Evolutionary conservation across 2,113 vertebrate genomes (phyloP).

Genomic region (Heterotis niloticus): DNA sequence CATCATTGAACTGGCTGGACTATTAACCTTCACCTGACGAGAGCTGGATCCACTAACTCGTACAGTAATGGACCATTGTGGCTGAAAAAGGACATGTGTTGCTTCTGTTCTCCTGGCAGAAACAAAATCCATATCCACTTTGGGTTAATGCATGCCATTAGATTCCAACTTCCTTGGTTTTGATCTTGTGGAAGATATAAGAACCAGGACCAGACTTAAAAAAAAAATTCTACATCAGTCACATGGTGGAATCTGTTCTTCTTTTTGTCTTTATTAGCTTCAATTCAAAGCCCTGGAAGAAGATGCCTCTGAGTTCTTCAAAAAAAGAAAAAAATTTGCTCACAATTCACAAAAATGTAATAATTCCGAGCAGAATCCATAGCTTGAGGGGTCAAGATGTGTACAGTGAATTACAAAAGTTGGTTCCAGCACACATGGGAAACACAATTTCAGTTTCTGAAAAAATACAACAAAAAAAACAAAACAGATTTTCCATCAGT

Average conservation of each 20-base stretch:
- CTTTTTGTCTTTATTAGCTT: not conserved
- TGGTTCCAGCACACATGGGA: too few species aligned
- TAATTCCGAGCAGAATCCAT: not conserved
- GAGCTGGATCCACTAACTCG: slow-evolving; percentile 68
- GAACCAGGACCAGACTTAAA: not conserved
- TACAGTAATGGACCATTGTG: slow-evolving; percentile 69
- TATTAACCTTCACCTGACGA: slow-evolving; percentile 80
- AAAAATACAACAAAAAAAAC: not conserved
- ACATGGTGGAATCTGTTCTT: not conserved
- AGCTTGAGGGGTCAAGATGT: too few species aligned
- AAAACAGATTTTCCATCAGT: not conserved
- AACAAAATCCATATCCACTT: slow-evolving; percentile 50
- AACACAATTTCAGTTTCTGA: too few species aligned
- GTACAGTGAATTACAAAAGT: too few species aligned
- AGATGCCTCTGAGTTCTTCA: not conserved
- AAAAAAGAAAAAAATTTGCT: not conserved
- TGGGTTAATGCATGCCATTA: not conserved
- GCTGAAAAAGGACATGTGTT: slow-evolving; percentile 59
- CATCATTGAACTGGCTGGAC: slow-evolving; percentile 69
- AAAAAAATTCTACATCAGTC: not conserved
- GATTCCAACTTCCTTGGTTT: slow-evolving; percentile 29
- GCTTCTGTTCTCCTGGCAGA: slow-evolving; percentile 44
- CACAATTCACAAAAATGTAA: not conserved
- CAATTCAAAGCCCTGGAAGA: not conserved
- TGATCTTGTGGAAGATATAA: slow-evolving; percentile 32